These are phyloP conservation scores for Nasonia giraulti DNA, from an alignment of 1,140 invertebrate species.

Conservation along the genomic window DNA sequence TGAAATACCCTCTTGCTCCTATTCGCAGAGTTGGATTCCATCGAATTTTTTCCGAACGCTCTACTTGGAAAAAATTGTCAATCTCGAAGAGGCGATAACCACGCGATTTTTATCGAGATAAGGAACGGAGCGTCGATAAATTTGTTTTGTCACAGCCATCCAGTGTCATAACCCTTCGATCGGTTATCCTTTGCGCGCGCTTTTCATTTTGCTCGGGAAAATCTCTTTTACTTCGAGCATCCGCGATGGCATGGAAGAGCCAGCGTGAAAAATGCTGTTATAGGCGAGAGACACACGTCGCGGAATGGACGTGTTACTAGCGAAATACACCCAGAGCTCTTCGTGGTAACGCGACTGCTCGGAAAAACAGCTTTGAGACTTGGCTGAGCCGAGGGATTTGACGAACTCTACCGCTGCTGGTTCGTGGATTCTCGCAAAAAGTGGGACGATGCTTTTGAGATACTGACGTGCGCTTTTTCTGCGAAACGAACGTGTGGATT, in stretches of 20 bases:
- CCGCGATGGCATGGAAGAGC: not conserved
- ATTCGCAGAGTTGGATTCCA: too few relatives aligned
- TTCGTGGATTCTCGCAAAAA: too few relatives aligned
- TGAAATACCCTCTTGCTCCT: too few relatives aligned
- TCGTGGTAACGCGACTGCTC: not conserved
- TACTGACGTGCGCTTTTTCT: too few relatives aligned
- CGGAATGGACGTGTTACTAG: not conserved
- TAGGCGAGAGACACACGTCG: not conserved
- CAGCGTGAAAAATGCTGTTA: not conserved
- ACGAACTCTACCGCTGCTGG: not conserved
- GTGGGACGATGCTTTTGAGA: not conserved
- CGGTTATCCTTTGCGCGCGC: not conserved
- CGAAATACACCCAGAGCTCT: not conserved
- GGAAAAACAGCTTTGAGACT: not conserved
- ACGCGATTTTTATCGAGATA: not conserved
- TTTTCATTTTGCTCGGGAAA: not conserved
- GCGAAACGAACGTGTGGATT: too few relatives aligned
- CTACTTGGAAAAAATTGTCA: not conserved
- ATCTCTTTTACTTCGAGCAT: not conserved
- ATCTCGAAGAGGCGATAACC: too few relatives aligned
- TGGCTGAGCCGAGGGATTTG: not conserved
- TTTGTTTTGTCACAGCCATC: not conserved
- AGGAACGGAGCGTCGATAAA: not conserved
- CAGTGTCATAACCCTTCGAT: not conserved
- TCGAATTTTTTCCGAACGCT: not conserved